Evolutionary conservation across 2,113 vertebrate genomes (phyloP), one percentile per base, ranked within the genome.

Genomic region (Centrocercus urophasianus): DNA sequence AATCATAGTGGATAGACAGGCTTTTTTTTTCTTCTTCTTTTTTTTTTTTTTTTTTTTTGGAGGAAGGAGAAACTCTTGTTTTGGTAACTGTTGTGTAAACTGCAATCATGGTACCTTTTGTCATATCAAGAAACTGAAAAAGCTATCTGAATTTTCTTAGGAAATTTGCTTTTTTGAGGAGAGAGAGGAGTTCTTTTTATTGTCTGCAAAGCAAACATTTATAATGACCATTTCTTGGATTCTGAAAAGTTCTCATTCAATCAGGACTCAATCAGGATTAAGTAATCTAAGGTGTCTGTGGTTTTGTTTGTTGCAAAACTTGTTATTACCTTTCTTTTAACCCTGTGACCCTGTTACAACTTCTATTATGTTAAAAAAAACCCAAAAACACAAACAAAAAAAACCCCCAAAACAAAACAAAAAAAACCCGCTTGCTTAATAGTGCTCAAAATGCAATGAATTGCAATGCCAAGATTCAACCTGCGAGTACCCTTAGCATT

Each of bases 301-400:
- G 59, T 30, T 40, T 32, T 78, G 60, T 72, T 42, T 38, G 7
- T 89, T 94, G 42, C 28, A 11, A 86, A 95, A 93, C 19, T 66
- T 79, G 60, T 88, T 43, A 6, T 83, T 20, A 45, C 47, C 5
- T 43, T 57, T 95, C 74, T 85, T 66, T 88, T 85, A 95, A 66
- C 20, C n/a, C 87, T 74, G 4, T 9, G 64, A 42, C 1, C 4
- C 88, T 27, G 20, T 34, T 91, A 1, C 21, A 79, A 34, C n/a
- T 96, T 93, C 60, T 86, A 5, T 78, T 81, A 32, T 40, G 42
- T 91, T 73, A 80, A 89, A 69, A 88, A 25, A 38, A 38, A 38
- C 9, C 4, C 36, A 38, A 38, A 38, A 38, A 38, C 38, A 38
- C 38, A 38, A 38, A 38, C 38, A 38, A 38, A 38, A 38, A 38